Base-by-base conservation (phyloP, 2,888 invertebrate species). In the Hemithea aestivaria region DNA sequence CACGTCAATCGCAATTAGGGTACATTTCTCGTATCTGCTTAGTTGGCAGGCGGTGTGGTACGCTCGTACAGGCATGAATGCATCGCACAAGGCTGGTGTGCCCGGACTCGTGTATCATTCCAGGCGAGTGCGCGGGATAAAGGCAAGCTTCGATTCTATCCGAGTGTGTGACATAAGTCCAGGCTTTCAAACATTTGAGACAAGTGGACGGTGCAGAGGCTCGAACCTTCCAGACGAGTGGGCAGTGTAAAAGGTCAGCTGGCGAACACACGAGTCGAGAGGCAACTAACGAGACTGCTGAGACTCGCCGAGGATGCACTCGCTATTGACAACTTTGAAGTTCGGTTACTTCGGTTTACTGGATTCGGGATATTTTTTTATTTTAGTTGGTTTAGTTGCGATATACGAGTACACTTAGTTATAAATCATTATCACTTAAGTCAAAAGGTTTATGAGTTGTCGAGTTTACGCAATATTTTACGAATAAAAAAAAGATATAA, bases 221-320 rank as follows among this genome's bases (percentile, higher is more conserved):
- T 10, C 9, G 39, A 38, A 28, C 28, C 27, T 35, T 35, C 35
- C 35, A 40, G 27, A 31, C 27, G 28, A 40, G 27, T 35, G 35
- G 27, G 20, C 31, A 27, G 28, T 32, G 40, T 40, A 35, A 40
- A 40, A 40, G 40, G 31, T 32, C 35, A 40, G 35, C 27, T 40
- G 11, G 11, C 20, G 30, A 35, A 21, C 25, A 24, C 26, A 20
- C 22, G 36, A 34, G 22, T 36, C 30, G 36, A 34, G 35, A 24
- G 35, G 35, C 31, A 20, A 25, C 35, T 35, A 40, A 40, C 40
- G 35, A 40, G 35, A 27, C 27, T 8, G 27, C 22, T 10, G 21
- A 22, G 34, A 27, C 27, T 12, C 22, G 10, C 16, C 16, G 35
- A 10, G 10, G 12, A 34, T 27, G 27, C 27, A 24, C 24, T 22